These are phyloP conservation scores for Dreissena polymorpha DNA, from an alignment of 1,140 invertebrate genomes.

Conservation along the genomic window DNA sequence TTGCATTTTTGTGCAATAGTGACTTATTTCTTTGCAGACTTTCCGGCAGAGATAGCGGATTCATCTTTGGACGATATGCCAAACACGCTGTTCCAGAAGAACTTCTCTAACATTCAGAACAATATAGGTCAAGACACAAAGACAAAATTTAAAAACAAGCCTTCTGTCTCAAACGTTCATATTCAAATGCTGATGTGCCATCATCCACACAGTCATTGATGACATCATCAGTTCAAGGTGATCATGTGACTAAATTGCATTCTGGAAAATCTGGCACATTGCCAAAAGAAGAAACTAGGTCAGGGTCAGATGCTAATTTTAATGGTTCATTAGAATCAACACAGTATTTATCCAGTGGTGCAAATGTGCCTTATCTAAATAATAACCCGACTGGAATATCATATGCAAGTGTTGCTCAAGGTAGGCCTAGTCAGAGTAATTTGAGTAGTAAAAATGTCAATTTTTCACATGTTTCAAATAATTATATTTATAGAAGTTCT, in stretches of 20 bases:
- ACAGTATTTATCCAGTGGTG: conserved; percentile 5
- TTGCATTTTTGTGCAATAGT: background rate
- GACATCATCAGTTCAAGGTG: conserved; percentile 64
- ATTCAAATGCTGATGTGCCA: conserved; percentile 5
- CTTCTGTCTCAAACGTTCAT: background rate
- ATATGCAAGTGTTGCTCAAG: conserved; percentile 57
- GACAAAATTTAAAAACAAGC: conserved; percentile 52
- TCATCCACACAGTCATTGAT: conserved; percentile 65
- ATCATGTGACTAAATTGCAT: conserved; percentile 47
- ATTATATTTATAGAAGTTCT: background rate
- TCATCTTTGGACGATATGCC: conserved; percentile 65
- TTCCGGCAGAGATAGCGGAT: conserved; percentile 61
- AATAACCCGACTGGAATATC: background rate
- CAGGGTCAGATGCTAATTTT: background rate
- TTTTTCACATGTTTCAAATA: too few relatives aligned
- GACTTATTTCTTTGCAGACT: conserved; percentile 63
- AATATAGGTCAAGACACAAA: conserved; percentile 16
- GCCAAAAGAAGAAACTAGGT: background rate
- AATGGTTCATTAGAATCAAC: background rate
- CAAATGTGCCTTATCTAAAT: conserved; percentile 23
- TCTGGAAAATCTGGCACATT: conserved; percentile 1
- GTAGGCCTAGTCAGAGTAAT: conserved; percentile 10
- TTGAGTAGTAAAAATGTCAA: background rate
- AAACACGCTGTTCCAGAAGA: conserved; percentile 59
- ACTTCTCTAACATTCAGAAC: background rate